Evolutionary conservation across 2,113 vertebrate genomes (phyloP).

Genomic region (Neolamprologus toae): DNA sequence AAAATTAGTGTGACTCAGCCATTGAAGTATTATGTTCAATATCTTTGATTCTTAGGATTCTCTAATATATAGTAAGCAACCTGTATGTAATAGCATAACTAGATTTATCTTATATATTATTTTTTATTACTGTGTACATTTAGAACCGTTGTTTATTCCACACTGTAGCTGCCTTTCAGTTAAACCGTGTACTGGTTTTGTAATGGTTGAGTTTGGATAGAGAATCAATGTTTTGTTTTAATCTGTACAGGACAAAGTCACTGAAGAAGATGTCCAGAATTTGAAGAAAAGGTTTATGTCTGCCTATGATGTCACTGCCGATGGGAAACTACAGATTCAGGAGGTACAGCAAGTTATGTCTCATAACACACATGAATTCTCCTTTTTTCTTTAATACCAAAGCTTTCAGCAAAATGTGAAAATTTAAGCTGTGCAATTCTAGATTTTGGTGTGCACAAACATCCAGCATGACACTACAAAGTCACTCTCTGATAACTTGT

Average conservation of each 20-base stretch:
- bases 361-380: neutral
- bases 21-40: neutral
- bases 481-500: neutral
- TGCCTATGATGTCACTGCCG: conserved; percentile 69
- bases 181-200: neutral
- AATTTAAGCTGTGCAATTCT: neutral
- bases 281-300: conserved; percentile 83
- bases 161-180: neutral
- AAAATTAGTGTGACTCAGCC: conserved; percentile 17
- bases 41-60: neutral
- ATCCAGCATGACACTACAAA: neutral
- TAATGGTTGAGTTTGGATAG: neutral
- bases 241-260: conserved; percentile 68
- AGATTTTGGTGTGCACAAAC: neutral
- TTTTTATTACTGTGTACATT: neutral
- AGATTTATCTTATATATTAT: neutral
- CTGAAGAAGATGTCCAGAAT: conserved; percentile 73
- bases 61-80: neutral
- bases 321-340: conserved; percentile 82
- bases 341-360: conserved; percentile 70
- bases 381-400: neutral
- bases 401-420: neutral
- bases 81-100: neutral
- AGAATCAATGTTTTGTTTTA: neutral
- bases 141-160: neutral